These are phyloP conservation scores for Hemiprocne comata DNA, from an alignment of 2,113 vertebrate genomes.

Conservation along the genomic window DNA sequence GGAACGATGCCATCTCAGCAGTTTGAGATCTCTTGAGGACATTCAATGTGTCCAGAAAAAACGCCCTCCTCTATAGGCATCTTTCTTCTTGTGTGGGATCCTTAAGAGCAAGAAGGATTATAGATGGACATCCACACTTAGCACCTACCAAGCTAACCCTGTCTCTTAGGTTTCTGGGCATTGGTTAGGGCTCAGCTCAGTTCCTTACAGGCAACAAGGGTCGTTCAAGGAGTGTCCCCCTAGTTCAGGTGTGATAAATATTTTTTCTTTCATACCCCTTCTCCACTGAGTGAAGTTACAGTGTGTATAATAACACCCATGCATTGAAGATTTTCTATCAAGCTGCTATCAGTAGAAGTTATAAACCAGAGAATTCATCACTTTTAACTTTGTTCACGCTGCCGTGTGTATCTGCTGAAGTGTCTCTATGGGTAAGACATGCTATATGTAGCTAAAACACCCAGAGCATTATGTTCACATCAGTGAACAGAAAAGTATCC, in stretches of 20 bases:
- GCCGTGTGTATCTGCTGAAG: slow-evolving; percentile 61
- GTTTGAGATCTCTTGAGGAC: not conserved
- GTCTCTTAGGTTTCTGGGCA: not conserved
- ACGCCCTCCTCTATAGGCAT: not conserved
- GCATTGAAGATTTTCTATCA: slow-evolving; percentile 58
- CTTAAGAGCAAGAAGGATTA: not conserved
- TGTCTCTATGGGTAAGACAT: slow-evolving; percentile 61
- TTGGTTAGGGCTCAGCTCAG: not conserved
- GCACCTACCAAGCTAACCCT: not conserved
- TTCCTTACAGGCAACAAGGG: not conserved
- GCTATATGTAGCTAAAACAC: slow-evolving; percentile 62
- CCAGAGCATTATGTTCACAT: slow-evolving; percentile 73
- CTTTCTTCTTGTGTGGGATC: not conserved
- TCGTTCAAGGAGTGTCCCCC: not conserved
- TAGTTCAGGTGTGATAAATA: slow-evolving; percentile 36
- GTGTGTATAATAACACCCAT: slow-evolving; percentile 49
- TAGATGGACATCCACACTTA: not conserved
- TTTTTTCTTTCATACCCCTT: not conserved
- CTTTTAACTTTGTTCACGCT: slow-evolving; percentile 66
- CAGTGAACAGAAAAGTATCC: slow-evolving; percentile 71
- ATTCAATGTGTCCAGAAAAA: not conserved
- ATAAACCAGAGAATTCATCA: slow-evolving; percentile 67
- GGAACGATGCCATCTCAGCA: not conserved
- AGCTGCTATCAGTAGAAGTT: slow-evolving; percentile 59
- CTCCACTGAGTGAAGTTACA: slow-evolving; percentile 22